phyloP scores from a whole-genome alignment of 2,797 vertebrate genomes.

The Sparidentex hasta region DNA sequence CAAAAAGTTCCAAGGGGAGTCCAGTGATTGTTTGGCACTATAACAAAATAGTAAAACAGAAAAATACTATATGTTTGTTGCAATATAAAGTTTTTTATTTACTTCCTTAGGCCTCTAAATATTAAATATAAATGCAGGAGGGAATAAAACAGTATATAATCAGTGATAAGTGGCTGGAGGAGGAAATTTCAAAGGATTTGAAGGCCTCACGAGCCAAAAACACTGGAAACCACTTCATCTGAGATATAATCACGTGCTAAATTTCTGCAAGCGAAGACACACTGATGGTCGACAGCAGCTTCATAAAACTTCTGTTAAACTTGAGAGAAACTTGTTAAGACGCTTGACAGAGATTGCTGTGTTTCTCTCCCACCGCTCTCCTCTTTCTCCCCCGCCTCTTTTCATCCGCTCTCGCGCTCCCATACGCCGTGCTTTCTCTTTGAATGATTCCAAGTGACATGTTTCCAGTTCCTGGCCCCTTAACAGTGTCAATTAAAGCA shows the following conservation, averaged over 20 bases:
- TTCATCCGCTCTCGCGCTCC: constrained; percentile 72
- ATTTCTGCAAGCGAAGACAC: constrained; percentile 8
- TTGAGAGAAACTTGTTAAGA: constrained; percentile 66
- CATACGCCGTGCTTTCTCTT: constrained; percentile 73
- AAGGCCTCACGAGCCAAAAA: constrained; percentile 3
- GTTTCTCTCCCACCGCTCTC: constrained; percentile 68
- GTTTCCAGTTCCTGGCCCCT: constrained; percentile 84
- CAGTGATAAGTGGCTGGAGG: background rate
- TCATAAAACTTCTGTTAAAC: constrained; percentile 55
- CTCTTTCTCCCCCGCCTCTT: constrained; percentile 27
- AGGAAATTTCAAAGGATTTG: background rate
- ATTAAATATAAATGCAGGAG: background rate
- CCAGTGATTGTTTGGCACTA: background rate
- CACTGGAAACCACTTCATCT: constrained; percentile 13
- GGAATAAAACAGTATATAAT: background rate
- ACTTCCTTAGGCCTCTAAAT: background rate
- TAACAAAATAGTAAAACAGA: background rate
- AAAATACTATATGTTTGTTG: background rate
- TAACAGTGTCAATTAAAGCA: constrained; percentile 86
- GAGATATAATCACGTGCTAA: constrained; percentile 24
- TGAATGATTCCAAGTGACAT: constrained; percentile 86
- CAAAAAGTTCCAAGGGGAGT: background rate
- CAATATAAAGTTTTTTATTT: background rate
- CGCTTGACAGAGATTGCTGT: constrained; percentile 64
- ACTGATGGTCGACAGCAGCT: constrained; percentile 21